These are phyloP conservation scores for Falcaria lacertinaria DNA, from an alignment of 2,888 invertebrate genomes.

Conservation along the genomic window DNA sequence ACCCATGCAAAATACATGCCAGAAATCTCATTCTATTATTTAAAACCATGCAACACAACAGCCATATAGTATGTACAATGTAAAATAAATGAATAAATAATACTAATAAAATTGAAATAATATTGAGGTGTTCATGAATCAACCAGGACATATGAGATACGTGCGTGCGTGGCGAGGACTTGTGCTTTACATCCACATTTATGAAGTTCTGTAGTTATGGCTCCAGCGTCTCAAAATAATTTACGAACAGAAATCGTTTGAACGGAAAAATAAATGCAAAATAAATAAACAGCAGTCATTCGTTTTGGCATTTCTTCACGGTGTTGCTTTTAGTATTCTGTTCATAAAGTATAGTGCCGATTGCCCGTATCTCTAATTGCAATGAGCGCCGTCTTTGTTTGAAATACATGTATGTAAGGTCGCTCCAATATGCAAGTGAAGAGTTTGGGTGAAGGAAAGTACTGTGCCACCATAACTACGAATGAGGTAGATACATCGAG, in stretches of 20 bases:
- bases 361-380: slow-evolving; percentile 28
- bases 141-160: slow-evolving; percentile 16
- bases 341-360: slow-evolving; percentile 37
- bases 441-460: slow-evolving; percentile 20
- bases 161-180: slow-evolving; percentile 46
- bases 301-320: not conserved
- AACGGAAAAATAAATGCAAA: slow-evolving; percentile 30
- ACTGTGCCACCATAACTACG: slow-evolving; percentile 66
- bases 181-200: slow-evolving; percentile 45
- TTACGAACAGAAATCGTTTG: slow-evolving; percentile 41
- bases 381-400: slow-evolving; percentile 13
- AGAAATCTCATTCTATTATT: slow-evolving; percentile 1
- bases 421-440: slow-evolving; percentile 26
- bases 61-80: slow-evolving; percentile 12
- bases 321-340: slow-evolving; percentile 28
- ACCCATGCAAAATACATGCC: slow-evolving; percentile 21
- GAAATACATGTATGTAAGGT: slow-evolving; percentile 10
- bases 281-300: slow-evolving; percentile 19
- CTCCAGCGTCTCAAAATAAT: slow-evolving; percentile 37
- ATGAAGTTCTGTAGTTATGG: slow-evolving; percentile 46
- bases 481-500: slow-evolving; percentile 43
- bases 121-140: slow-evolving; percentile 4
- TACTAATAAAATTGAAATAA: slow-evolving; percentile 3
- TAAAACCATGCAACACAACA: slow-evolving; percentile 1
- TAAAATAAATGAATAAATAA: slow-evolving; percentile 20